Evolutionary conservation across 2,113 vertebrate species (phyloP), one percentile per base, ranked within the genome.

Genomic region (Bettongia penicillata): DNA sequence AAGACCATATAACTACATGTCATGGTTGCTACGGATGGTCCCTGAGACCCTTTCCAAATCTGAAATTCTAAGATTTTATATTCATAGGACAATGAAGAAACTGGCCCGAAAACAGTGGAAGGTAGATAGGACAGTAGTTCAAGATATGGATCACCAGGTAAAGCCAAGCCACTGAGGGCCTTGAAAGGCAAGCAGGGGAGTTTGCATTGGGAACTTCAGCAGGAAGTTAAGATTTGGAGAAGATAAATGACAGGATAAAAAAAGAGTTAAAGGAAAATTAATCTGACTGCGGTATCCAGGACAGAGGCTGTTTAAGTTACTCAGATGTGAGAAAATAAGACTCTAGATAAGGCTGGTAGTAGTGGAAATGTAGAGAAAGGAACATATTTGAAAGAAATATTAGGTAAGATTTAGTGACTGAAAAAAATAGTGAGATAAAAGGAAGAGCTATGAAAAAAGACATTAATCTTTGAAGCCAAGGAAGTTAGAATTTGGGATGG

Each of bases 401-500:
- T 91, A 14, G 47, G 89, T 8, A 49, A 43, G 47, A 6, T 11
- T 8, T 23, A 16, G 26, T 77, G 8, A 92, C 12, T 89, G 24
- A 37, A 2, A 68, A 51, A 51, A 94, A 10, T 47, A 31, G n/a
- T 84, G 89, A 28, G 55, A 90, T 28, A 91, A 53, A 68, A 2
- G 25, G 84, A 50, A 9, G 91, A 95, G 93, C 51, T 91, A 61
- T 94, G 92, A 61, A 91, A 94, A 93, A 52, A 16, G 52, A 50
- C 51, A 52, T 10, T 19, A 94, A 93, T 91, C 50, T 90, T 92
- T 94, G 89, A n/a, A 92, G 68, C 25, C 53, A 52, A 95, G 49
- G 47, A 95, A 95, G 90, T 89, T 92, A 92, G n/a, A 93, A 93
- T 57, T 52, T 93, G 92, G 92, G 31, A 49, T 53, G 9, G 5